Conservation (phyloP, 2,888 invertebrate genomes). For the Micoletzkya japonica region DNA sequence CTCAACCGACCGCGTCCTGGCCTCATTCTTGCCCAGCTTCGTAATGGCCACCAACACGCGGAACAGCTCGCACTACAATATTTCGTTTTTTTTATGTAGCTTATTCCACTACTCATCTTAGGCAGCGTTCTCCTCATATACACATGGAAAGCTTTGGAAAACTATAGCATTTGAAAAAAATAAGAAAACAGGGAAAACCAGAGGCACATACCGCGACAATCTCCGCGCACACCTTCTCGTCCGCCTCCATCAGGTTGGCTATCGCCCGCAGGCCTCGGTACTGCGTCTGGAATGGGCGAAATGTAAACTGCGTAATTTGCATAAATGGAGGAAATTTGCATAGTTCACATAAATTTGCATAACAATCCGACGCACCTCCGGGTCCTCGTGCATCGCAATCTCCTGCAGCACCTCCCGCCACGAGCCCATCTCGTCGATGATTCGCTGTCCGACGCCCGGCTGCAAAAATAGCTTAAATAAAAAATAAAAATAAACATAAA, state of each 20-base stretch:
- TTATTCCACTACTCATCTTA: background rate
- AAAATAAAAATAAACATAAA: no score
- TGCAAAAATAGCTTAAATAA: no score
- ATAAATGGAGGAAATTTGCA: background rate
- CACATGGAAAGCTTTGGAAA: background rate
- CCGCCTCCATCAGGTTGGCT: conserved; percentile 57
- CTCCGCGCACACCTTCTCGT: conserved; percentile 55
- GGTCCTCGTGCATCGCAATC: conserved; percentile 57
- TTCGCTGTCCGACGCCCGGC: conserved; percentile 33
- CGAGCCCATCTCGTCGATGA: conserved; percentile 53
- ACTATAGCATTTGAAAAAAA: background rate
- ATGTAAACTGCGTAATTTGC: no score
- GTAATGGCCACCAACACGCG: conserved; percentile 61
- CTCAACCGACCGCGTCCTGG: conserved; percentile 41
- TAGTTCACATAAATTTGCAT: background rate
- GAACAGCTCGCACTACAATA: conserved; percentile 56
- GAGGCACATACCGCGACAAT: conserved; percentile 51
- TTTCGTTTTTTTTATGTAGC: background rate
- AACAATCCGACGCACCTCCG: conserved; percentile 40
- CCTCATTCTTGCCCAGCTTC: conserved; percentile 52
- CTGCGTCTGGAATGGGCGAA: conserved; percentile 40
- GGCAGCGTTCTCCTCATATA: background rate
- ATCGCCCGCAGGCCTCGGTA: conserved; percentile 57
- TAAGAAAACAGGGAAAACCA: background rate
- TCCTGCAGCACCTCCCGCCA: conserved; percentile 62